A percentile compares a stretch with the other conserved stretches of the same genome.
phyloP scores from a whole-genome alignment of 2,797 vertebrate species.

The Sebastes vulpes region DNA sequence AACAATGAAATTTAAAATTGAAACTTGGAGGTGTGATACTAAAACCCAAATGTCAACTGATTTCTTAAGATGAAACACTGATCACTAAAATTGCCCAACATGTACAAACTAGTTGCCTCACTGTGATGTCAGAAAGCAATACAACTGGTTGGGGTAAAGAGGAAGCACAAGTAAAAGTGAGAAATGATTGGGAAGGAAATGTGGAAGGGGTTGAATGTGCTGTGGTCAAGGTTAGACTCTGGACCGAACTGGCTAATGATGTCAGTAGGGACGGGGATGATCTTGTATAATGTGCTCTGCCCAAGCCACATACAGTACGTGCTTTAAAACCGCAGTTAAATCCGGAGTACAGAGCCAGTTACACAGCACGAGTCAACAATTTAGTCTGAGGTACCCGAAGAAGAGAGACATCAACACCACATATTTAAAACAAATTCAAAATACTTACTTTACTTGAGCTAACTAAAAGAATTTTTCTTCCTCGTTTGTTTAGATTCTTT shows the following conservation, averaged over 20 bases:
- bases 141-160: neutral
- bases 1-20: neutral
- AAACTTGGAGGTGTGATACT: neutral
- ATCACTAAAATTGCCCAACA: neutral
- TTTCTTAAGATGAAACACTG: neutral
- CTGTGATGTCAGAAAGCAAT: neutral
- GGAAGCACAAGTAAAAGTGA: neutral
- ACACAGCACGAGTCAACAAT: conserved; percentile 19
- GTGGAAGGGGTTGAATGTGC: conserved; percentile 11
- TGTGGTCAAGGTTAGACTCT: conserved; percentile 37
- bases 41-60: neutral
- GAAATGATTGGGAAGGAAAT: neutral
- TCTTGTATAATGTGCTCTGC: conserved; percentile 22
- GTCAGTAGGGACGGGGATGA: conserved; percentile 37
- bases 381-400: conserved; percentile 14
- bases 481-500: neutral
- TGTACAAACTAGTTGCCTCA: neutral
- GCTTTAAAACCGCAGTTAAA: conserved; percentile 46
- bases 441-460: neutral
- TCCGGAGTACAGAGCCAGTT: conserved; percentile 23
- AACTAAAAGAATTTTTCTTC: neutral
- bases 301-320: conserved; percentile 41
- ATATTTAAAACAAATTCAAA: neutral
- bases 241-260: conserved; percentile 35
- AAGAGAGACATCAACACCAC: neutral